These are phyloP conservation scores for Camponotus floridanus DNA, from an alignment of 1,140 invertebrate species.

Conservation along the genomic window DNA sequence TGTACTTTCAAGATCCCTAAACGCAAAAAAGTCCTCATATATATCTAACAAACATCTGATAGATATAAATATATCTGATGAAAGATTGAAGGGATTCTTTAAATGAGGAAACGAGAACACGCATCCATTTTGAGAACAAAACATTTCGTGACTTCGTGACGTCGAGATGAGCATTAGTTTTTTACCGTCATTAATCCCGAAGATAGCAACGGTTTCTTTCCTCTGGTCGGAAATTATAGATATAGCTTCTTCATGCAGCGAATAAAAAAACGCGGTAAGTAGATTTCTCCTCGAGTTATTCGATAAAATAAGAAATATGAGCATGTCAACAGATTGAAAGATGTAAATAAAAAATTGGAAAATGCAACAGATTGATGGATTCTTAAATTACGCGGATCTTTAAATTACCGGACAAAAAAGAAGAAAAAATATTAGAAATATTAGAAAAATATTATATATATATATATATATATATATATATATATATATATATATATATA, in stretches of 20 bases:
- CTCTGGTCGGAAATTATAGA: slow-evolving; percentile 57
- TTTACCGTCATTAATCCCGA: slow-evolving; percentile 62
- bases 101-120: not conserved
- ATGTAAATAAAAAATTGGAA: not conserved
- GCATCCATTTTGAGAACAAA: not conserved
- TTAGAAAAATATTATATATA: not conserved
- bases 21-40: not conserved
- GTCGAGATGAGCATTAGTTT: slow-evolving; percentile 26
- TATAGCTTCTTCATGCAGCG: not conserved
- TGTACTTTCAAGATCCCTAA: not conserved
- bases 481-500: not conserved
- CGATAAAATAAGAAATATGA: slow-evolving; percentile 10
- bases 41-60: slow-evolving; percentile 17
- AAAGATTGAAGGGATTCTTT: slow-evolving; percentile 34
- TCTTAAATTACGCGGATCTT: not conserved
- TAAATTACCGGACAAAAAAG: not conserved
- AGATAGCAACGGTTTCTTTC: slow-evolving; percentile 66
- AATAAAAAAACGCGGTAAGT: slow-evolving; percentile 1
- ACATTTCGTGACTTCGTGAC: slow-evolving; percentile 59
- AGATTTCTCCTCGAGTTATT: slow-evolving; percentile 16
- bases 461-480: not conserved
- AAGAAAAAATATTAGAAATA: not conserved
- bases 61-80: slow-evolving; percentile 49
- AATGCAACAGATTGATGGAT: not conserved
- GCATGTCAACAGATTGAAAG: slow-evolving; percentile 28